A percentile compares a stretch with the other conserved stretches of the same genome.
phyloP scores from a whole-genome alignment of 2,888 invertebrate genomes.

The Drosophila subsilvestris region DNA sequence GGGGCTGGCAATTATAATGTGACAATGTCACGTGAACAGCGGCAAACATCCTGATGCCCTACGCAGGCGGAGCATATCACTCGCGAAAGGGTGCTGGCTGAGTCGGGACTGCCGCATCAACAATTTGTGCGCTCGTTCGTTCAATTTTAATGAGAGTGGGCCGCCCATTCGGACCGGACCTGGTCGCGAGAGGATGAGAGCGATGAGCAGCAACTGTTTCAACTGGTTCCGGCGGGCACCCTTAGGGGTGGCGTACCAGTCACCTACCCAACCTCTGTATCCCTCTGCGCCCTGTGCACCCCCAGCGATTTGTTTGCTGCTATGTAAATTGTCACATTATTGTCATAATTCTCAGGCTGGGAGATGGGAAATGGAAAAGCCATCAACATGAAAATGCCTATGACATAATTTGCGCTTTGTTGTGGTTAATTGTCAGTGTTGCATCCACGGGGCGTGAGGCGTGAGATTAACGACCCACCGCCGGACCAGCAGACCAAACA shows the following conservation, averaged over 20 bases:
- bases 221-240: slow-evolving; percentile 45
- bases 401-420: slow-evolving; percentile 73
- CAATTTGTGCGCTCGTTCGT: slow-evolving; percentile 72
- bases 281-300: slow-evolving; percentile 29
- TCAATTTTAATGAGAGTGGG: slow-evolving; percentile 79
- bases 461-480: slow-evolving; percentile 41
- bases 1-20: slow-evolving; percentile 56
- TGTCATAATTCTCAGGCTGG: slow-evolving; percentile 65
- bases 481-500: slow-evolving; percentile 9
- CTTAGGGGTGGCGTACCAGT: slow-evolving; percentile 55
- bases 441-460: slow-evolving; percentile 38
- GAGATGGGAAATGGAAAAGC: slow-evolving; percentile 43
- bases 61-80: neutral
- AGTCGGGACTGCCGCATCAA: slow-evolving; percentile 7
- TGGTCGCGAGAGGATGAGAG: slow-evolving; percentile 24
- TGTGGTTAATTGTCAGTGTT: slow-evolving; percentile 69
- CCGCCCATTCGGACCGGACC: slow-evolving; percentile 37
- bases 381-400: slow-evolving; percentile 62
- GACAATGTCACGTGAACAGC: slow-evolving; percentile 59
- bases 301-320: slow-evolving; percentile 56
- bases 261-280: neutral
- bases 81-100: neutral
- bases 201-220: slow-evolving; percentile 72
- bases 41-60: slow-evolving; percentile 42
- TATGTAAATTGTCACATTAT: slow-evolving; percentile 75